Percentiles rank a stretch among this genome's conserved stretches.
Evolutionary conservation across 2,888 invertebrate genomes (phyloP).

Genomic region (Tiliacea citrago): DNA sequence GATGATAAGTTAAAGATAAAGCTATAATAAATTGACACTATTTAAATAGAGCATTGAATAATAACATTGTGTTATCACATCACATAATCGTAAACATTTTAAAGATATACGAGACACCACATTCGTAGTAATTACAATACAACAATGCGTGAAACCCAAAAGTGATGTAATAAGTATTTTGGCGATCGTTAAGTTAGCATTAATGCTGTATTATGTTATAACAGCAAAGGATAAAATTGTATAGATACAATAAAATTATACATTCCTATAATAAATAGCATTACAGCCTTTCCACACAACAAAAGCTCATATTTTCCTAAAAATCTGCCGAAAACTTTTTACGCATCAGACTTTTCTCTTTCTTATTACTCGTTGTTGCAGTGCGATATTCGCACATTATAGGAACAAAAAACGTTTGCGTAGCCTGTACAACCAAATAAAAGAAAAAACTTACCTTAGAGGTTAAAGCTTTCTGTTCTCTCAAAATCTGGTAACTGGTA

Average conservation of each 20-base stretch:
- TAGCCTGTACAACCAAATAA: background rate
- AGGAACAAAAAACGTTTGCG: background rate
- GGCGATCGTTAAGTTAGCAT: background rate
- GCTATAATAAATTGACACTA: conserved; percentile 26
- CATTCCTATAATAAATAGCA: background rate
- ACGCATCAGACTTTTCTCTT: background rate
- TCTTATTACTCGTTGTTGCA: background rate
- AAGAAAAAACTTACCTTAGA: background rate
- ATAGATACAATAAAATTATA: background rate
- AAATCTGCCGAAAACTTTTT: background rate
- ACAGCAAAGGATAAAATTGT: background rate
- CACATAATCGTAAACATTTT: conserved; percentile 17
- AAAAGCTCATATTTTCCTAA: background rate
- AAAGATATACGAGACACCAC: background rate
- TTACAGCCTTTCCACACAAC: too few species aligned
- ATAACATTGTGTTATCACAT: conserved; percentile 5
- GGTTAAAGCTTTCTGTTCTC: background rate
- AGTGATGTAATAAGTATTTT: background rate
- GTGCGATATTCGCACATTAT: background rate
- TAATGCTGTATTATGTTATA: background rate
- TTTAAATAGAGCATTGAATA: conserved; percentile 27
- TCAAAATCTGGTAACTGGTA: conserved; percentile 14
- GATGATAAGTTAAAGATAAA: conserved; percentile 41
- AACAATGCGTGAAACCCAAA: background rate
- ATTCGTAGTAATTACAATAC: background rate